Percentiles rank a stretch among this genome's conserved stretches.
Conservation (phyloP, 2,797 vertebrate genomes). For the Sciaenops ocellatus region DNA sequence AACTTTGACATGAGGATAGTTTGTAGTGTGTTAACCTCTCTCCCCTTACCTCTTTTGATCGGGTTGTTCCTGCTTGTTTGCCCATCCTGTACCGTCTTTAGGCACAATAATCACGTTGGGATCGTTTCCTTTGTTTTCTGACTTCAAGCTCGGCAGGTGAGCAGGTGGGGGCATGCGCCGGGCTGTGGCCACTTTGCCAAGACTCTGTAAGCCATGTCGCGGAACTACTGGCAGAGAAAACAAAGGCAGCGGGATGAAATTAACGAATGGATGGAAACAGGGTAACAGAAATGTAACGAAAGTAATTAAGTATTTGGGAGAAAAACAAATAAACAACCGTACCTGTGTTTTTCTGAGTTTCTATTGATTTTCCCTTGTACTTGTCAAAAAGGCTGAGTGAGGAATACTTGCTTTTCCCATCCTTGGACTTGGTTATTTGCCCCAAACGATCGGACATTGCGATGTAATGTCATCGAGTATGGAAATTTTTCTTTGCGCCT, state of each 20-base stretch:
- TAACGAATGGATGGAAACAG: not conserved
- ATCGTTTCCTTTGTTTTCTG: conserved; percentile 99
- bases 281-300: not conserved
- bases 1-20: not conserved
- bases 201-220: conserved; percentile 99
- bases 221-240: conserved; percentile 88
- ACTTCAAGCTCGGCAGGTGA: conserved; percentile 99
- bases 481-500: conserved; percentile 97
- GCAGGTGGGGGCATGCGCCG: conserved; percentile 99
- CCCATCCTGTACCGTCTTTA: conserved; percentile 99
- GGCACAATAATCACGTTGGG: conserved; percentile 99
- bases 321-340: conserved; percentile 55
- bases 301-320: not conserved
- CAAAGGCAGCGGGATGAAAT: not conserved
- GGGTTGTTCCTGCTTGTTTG: conserved; percentile 99
- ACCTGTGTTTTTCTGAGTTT: conserved; percentile 98
- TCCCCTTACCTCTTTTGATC: conserved; percentile 96
- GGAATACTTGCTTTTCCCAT: conserved; percentile 99
- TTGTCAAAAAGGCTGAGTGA: conserved; percentile 99
- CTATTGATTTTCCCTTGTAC: conserved; percentile 99
- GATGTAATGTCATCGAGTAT: conserved; percentile 99
- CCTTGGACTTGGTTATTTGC: conserved; percentile 99
- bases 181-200: conserved; percentile 99
- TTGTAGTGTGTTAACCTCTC: not conserved
- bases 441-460: conserved; percentile 99